Conservation (phyloP, 2,113 vertebrate species). For the Lepus timidus region DNA sequence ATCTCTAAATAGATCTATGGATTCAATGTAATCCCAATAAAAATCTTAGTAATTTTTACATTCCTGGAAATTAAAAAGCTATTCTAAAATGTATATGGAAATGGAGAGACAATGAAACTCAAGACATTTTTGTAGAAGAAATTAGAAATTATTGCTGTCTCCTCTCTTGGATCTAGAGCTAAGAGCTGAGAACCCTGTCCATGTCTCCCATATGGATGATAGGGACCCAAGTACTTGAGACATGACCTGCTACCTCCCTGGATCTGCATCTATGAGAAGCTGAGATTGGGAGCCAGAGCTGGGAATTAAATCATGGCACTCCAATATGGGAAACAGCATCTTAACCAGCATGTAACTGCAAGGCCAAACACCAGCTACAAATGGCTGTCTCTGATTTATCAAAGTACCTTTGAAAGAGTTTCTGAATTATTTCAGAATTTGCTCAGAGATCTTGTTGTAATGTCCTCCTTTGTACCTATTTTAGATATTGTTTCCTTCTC, state of each 20-base stretch:
- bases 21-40: background rate
- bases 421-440: conserved; percentile 47
- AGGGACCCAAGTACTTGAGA: no score
- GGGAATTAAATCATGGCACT: no score
- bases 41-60: background rate
- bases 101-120: background rate
- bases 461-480: conserved; percentile 4
- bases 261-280: no score
- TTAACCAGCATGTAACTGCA: no score
- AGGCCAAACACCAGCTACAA: no score
- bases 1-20: background rate
- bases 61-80: background rate
- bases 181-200: no score
- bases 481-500: conserved; percentile 30
- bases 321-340: no score
- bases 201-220: no score
- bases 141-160: background rate
- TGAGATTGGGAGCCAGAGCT: no score
- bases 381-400: background rate
- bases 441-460: conserved; percentile 38
- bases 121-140: background rate
- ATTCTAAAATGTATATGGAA: background rate
- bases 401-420: conserved; percentile 42
- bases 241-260: no score
- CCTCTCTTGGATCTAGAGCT: no score